Evolutionary conservation across 2,113 vertebrate species (phyloP).

Genomic region (Mastomys coucha): DNA sequence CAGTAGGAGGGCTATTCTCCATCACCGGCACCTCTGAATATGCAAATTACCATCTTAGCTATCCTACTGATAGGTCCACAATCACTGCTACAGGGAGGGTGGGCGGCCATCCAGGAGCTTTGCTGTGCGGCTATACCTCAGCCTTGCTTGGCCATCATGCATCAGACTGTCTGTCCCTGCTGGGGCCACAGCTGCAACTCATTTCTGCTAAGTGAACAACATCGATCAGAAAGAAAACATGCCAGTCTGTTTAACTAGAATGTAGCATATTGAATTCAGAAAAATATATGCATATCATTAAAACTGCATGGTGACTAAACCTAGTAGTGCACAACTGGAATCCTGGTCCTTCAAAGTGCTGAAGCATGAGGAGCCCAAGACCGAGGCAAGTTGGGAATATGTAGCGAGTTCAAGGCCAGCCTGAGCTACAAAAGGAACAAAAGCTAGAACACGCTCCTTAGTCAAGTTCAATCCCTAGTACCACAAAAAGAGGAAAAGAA

Average conservation of each 20-base stretch:
- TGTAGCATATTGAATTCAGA: not conserved
- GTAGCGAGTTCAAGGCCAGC: not conserved
- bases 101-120: too few species aligned
- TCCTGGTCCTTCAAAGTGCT: not conserved
- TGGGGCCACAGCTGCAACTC: not conserved
- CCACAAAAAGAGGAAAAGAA: not conserved
- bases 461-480: not conserved
- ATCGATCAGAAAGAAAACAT: not conserved
- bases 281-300: not conserved
- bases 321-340: not conserved
- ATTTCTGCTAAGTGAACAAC: conserved; percentile 1
- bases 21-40: not conserved
- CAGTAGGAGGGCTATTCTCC: not conserved
- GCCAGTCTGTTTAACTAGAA: not conserved
- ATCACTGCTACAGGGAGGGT: not conserved
- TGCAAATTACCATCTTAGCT: not conserved
- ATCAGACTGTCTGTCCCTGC: not conserved
- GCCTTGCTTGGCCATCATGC: not conserved
- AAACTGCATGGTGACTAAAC: not conserved
- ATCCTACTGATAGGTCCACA: not conserved
- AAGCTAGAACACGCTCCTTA: not conserved
- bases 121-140: too few species aligned
- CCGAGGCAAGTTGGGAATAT: not conserved
- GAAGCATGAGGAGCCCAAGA: not conserved
- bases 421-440: not conserved